phyloP scores from a whole-genome alignment of 2,113 vertebrate species.

The Peromyscus maniculatus region DNA sequence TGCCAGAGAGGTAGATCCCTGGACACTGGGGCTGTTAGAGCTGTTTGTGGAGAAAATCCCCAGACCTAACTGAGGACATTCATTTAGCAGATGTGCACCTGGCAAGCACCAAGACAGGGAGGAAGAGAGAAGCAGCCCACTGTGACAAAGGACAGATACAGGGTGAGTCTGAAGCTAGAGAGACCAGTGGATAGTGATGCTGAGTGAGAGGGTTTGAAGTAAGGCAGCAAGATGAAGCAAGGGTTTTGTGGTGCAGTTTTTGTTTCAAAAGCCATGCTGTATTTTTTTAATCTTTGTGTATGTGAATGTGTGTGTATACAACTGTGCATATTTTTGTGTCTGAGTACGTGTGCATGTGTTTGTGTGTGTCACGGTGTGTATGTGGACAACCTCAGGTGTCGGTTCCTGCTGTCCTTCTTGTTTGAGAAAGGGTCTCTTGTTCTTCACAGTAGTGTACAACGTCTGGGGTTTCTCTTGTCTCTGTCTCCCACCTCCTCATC shows the following conservation, averaged over 20 bases:
- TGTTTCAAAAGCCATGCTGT: neutral
- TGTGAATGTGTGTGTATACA: neutral
- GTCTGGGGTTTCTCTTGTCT: neutral
- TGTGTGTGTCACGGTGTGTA: neutral
- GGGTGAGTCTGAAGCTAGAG: constrained; percentile 19
- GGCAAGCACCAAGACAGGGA: constrained; percentile 62
- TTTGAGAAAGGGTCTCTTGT: neutral
- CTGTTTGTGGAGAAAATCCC: constrained; percentile 78
- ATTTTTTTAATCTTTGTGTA: neutral
- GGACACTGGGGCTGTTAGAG: constrained; percentile 77
- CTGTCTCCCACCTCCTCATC: neutral
- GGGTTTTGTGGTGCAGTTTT: neutral
- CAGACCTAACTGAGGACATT: constrained; percentile 71
- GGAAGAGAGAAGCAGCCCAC: constrained; percentile 46
- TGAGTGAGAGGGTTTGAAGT: neutral
- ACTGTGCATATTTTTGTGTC: neutral
- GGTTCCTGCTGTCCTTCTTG: neutral
- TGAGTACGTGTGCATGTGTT: no score
- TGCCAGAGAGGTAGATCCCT: constrained; percentile 79
- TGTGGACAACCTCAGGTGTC: neutral
- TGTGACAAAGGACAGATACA: constrained; percentile 68
- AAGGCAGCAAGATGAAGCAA: neutral
- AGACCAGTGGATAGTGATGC: neutral
- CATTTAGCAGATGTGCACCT: constrained; percentile 78
- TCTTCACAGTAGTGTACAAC: neutral